Conservation (phyloP, 2,888 invertebrate species). For the Leptinotarsa juncta region DNA sequence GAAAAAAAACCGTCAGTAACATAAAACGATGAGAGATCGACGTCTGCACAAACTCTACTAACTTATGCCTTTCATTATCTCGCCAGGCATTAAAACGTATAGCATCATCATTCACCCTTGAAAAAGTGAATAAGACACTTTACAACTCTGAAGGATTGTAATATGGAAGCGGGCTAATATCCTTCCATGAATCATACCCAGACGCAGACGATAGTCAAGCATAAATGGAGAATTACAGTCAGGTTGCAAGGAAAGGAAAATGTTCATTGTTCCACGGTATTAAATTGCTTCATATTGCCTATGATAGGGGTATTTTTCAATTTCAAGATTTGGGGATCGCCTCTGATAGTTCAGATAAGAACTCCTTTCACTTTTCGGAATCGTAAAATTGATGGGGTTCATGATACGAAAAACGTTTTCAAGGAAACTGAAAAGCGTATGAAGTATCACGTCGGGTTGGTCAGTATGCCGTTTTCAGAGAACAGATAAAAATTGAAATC, state of each 20-base stretch:
- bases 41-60: neutral
- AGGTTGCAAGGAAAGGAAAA: neutral
- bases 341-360: neutral
- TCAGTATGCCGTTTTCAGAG: no score
- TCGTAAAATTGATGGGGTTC: neutral
- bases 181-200: constrained; percentile 27
- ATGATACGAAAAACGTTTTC: neutral
- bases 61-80: neutral
- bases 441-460: no score
- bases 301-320: neutral
- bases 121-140: constrained; percentile 22
- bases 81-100: neutral
- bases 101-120: constrained; percentile 9
- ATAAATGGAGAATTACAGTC: constrained; percentile 9
- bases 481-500: no score
- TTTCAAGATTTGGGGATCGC: neutral
- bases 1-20: neutral
- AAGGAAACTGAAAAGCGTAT: no score
- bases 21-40: neutral
- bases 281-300: neutral
- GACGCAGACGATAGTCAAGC: constrained; percentile 18
- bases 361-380: neutral
- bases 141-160: constrained; percentile 15
- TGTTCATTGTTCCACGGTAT: neutral
- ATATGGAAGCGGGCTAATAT: constrained; percentile 25